Percentiles rank a stretch among this genome's conserved stretches.
Conservation (phyloP, 2,888 invertebrate species). For the Darwinula stevensoni region DNA sequence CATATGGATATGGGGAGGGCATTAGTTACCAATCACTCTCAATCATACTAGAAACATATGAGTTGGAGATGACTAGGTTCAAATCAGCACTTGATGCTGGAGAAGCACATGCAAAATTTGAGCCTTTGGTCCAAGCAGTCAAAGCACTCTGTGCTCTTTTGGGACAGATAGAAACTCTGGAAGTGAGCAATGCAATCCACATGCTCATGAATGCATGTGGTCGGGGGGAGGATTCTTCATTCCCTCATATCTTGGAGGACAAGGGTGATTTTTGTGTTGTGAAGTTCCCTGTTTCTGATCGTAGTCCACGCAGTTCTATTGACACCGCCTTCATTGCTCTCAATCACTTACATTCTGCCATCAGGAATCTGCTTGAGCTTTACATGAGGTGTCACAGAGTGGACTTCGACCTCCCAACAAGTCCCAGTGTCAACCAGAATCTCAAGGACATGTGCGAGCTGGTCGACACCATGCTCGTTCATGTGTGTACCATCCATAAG, state of each 20-base stretch:
- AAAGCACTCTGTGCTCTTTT: conserved; percentile 71
- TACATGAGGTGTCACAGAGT: conserved; percentile 20
- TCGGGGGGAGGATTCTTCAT: neutral
- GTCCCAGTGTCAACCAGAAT: neutral
- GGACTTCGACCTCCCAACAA: neutral
- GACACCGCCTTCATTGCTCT: no score
- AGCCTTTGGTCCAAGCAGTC: conserved; percentile 40
- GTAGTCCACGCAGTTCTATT: no score
- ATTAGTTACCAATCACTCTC: conserved; percentile 4
- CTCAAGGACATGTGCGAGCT: conserved; percentile 12
- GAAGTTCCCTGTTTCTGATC: neutral
- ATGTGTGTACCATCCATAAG: conserved; percentile 52
- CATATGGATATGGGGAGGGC: neutral
- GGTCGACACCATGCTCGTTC: conserved; percentile 30
- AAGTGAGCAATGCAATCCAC: conserved; percentile 37
- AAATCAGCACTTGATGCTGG: neutral
- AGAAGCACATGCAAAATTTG: neutral
- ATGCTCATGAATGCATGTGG: neutral
- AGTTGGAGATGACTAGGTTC: neutral
- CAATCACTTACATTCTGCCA: conserved; percentile 32
- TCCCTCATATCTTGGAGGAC: neutral
- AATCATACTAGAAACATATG: neutral
- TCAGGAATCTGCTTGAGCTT: conserved; percentile 50
- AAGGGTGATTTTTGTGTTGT: no score
- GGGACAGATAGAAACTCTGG: conserved; percentile 60